These are phyloP conservation scores for Oxyruncus cristatus DNA, from an alignment of 2,113 vertebrate species.

Conservation along the genomic window DNA sequence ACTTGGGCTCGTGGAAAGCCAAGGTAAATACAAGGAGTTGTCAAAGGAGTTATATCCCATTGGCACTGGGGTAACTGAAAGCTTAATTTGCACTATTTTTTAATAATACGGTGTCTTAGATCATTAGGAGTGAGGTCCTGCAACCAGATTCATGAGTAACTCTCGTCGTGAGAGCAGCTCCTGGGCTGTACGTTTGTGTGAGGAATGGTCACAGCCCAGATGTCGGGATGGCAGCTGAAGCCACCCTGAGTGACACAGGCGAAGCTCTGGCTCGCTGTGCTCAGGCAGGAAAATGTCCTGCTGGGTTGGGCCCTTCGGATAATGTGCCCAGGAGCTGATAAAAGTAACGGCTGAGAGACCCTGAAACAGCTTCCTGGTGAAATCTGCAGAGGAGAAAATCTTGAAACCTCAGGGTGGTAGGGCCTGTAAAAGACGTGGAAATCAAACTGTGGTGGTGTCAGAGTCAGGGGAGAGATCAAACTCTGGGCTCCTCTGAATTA, in stretches of 20 bases:
- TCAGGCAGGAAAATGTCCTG: background rate
- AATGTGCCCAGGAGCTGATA: background rate
- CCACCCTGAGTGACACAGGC: background rate
- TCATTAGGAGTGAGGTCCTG: constrained; percentile 31
- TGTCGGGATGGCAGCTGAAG: background rate
- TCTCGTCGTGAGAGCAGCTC: background rate
- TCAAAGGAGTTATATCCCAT: constrained; percentile 30
- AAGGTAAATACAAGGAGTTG: constrained; percentile 40
- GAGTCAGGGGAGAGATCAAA: background rate
- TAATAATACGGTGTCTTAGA: constrained; percentile 29
- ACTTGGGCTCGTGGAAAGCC: background rate
- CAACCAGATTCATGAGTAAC: background rate
- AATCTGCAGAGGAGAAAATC: background rate
- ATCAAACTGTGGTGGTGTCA: background rate
- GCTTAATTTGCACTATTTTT: constrained; percentile 47
- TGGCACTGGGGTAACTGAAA: background rate
- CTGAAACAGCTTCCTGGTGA: background rate
- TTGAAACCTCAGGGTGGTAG: too few relatives aligned
- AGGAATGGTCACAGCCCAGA: background rate
- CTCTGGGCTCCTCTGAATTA: background rate
- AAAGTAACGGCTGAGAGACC: background rate
- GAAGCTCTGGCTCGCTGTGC: background rate
- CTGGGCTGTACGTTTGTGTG: background rate
- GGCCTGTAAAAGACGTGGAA: background rate
- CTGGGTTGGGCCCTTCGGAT: background rate